phyloP scores from a whole-genome alignment of 2,888 invertebrate genomes.

The Gisinianus flammeolus region DNA sequence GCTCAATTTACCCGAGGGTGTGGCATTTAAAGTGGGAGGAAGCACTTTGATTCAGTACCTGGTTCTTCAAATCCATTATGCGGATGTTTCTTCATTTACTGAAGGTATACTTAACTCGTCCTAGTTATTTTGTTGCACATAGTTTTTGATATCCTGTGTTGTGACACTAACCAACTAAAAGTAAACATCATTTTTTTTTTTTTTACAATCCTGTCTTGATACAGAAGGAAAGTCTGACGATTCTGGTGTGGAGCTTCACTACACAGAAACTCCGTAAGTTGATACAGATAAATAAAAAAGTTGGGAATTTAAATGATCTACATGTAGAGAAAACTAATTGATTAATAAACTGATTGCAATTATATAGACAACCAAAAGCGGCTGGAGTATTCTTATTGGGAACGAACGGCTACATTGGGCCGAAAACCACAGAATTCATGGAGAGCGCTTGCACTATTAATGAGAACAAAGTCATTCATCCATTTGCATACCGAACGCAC shows the following conservation, averaged over 20 bases:
- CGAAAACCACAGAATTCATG: conserved; percentile 78
- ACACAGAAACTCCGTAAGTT: conserved; percentile 74
- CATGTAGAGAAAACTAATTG: no score
- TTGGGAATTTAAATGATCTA: background rate
- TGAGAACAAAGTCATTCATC: conserved; percentile 84
- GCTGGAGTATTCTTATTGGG: conserved; percentile 92
- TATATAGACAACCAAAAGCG: conserved; percentile 76
- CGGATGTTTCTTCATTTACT: conserved; percentile 63
- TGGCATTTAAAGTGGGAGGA: conserved; percentile 90
- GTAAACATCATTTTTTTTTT: background rate
- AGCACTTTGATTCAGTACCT: conserved; percentile 83
- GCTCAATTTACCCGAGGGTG: conserved; percentile 78
- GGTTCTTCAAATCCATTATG: conserved; percentile 92
- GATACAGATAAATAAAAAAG: no score
- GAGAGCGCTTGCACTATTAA: conserved; percentile 84
- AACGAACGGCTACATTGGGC: conserved; percentile 80
- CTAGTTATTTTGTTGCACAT: background rate
- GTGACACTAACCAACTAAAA: background rate
- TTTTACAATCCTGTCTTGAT: conserved; percentile 30
- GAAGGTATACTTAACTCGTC: conserved; percentile 34
- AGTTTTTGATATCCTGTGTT: background rate
- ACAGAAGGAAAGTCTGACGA: conserved; percentile 79
- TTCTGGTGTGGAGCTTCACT: conserved; percentile 82
- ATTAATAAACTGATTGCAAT: background rate
- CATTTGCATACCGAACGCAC: conserved; percentile 94